Evolutionary conservation across 2,113 vertebrate genomes (phyloP).

Genomic region (Ctenomys sociabilis): DNA sequence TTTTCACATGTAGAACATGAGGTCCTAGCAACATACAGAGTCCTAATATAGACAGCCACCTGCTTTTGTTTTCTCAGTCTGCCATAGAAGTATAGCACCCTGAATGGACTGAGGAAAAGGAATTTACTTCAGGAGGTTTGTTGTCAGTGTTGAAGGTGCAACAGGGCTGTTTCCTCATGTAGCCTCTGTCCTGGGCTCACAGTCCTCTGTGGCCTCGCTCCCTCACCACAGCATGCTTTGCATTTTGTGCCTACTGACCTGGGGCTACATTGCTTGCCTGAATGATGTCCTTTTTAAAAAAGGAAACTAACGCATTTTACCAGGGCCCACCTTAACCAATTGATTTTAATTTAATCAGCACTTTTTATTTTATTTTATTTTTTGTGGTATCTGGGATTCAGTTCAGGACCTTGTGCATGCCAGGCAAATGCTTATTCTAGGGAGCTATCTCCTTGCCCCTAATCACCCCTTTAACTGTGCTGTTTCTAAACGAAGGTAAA

Average conservation of each 20-base stretch:
- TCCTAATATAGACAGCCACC: rapidly evolving
- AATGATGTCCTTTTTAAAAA: too few species aligned
- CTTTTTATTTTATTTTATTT: too few species aligned
- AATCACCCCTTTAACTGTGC: not conserved
- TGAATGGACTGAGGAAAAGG: not conserved
- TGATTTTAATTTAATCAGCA: not conserved
- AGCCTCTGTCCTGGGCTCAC: not conserved
- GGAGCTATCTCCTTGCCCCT: too few species aligned
- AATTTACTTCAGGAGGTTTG: not conserved
- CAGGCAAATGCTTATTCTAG: too few species aligned
- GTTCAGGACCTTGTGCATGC: too few species aligned
- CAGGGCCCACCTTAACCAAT: not conserved
- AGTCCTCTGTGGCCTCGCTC: rapidly evolving
- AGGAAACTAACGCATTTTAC: not conserved
- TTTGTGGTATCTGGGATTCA: too few species aligned
- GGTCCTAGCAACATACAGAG: not conserved
- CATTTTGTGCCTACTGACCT: not conserved
- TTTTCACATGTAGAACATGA: not conserved
- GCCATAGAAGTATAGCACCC: not conserved
- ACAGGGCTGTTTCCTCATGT: rapidly evolving
- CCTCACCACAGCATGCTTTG: too few species aligned
- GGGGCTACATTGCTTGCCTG: not conserved
- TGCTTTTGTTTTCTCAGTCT: not conserved
- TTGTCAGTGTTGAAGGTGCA: rapidly evolving
- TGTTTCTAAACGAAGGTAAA: not conserved